Conservation (phyloP, 1,140 invertebrate genomes). For the Prorops nasuta region DNA sequence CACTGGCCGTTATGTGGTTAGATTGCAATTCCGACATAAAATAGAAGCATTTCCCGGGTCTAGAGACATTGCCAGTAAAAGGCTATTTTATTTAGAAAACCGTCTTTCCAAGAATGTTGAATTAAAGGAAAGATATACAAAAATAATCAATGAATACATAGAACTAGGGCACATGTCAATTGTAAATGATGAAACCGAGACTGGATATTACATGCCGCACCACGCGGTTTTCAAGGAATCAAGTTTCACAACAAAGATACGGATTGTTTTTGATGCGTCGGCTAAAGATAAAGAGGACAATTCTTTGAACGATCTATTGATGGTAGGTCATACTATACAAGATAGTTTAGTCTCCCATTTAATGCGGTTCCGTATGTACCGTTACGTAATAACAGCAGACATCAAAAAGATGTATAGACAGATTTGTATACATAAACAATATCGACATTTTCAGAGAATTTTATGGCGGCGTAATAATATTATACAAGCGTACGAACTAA, state of each 20-base stretch:
- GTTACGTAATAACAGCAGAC: background rate
- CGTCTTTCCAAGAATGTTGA: background rate
- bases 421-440: background rate
- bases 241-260: background rate
- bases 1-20: background rate
- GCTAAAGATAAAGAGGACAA: background rate
- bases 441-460: background rate
- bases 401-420: background rate
- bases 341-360: background rate
- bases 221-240: background rate
- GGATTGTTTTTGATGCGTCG: background rate
- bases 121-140: background rate
- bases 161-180: background rate
- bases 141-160: background rate
- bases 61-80: background rate
- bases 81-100: background rate
- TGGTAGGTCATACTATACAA: background rate
- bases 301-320: background rate
- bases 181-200: background rate
- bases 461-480: background rate
- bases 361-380: background rate
- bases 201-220: background rate
- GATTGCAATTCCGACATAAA: background rate
- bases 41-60: background rate
- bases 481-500: background rate